Evolutionary conservation across 2,113 vertebrate genomes (phyloP).

Genomic region (Albula glossodonta): DNA sequence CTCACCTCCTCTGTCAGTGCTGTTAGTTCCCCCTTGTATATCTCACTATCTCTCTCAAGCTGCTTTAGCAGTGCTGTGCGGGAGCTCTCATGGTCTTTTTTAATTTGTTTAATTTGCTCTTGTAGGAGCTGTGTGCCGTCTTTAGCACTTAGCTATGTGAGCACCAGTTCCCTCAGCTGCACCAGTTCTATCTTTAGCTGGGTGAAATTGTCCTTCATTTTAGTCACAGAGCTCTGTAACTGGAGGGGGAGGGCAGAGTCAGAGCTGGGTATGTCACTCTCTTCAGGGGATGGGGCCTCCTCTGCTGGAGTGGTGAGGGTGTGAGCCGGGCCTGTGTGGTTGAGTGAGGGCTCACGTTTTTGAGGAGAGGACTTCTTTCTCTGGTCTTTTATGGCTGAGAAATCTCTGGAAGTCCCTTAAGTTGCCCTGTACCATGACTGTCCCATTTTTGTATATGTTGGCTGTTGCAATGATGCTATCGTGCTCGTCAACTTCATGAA

Average conservation of each 20-base stretch:
- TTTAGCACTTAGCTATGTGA: background rate
- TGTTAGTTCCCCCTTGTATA: background rate
- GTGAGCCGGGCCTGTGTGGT: background rate
- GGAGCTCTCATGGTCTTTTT: background rate
- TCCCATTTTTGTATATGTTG: too few species aligned
- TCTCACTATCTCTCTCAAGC: background rate
- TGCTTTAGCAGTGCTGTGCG: background rate
- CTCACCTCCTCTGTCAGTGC: constrained; percentile 2
- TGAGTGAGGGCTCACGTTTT: background rate
- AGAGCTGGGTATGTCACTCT: background rate
- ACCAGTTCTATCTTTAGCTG: background rate
- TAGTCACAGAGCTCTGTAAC: background rate
- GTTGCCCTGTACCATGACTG: too few species aligned
- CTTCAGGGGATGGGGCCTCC: background rate
- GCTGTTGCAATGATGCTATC: too few species aligned
- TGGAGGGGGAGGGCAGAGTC: background rate
- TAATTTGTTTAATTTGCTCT: background rate
- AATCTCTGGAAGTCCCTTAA: too few species aligned
- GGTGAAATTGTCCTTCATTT: background rate
- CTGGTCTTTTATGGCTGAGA: constrained; percentile 7
- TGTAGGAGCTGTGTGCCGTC: background rate
- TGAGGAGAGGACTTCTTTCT: background rate
- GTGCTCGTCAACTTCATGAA: too few species aligned
- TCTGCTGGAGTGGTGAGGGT: background rate
- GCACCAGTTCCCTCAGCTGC: too few species aligned